phyloP scores from a whole-genome alignment of 2,888 invertebrate genomes.

The Acleris laterana region DNA sequence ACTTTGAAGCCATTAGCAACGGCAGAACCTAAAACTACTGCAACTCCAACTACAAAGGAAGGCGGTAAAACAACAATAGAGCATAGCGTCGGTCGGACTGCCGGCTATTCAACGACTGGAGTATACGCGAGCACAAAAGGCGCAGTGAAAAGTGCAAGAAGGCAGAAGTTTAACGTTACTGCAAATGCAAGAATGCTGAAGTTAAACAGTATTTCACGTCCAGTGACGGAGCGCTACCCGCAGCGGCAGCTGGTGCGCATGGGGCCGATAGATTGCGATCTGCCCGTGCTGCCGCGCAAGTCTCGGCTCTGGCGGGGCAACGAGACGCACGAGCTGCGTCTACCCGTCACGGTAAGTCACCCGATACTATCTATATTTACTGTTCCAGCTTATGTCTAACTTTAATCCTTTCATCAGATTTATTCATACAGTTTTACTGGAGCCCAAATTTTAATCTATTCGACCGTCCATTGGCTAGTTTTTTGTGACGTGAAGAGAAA shows the following conservation, averaged over 20 bases:
- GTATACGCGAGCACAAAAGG: slow-evolving; percentile 68
- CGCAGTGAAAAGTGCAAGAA: slow-evolving; percentile 72
- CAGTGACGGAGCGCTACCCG: slow-evolving; percentile 66
- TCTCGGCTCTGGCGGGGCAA: slow-evolving; percentile 89
- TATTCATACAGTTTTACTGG: no score
- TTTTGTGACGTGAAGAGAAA: no score
- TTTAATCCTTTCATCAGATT: no score
- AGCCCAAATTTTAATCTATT: no score
- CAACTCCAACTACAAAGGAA: slow-evolving; percentile 68
- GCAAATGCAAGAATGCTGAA: slow-evolving; percentile 73
- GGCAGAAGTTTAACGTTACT: slow-evolving; percentile 73
- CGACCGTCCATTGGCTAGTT: no score
- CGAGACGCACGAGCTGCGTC: slow-evolving; percentile 88
- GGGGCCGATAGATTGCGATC: slow-evolving; percentile 86
- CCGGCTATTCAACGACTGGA: slow-evolving; percentile 64
- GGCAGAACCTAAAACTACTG: slow-evolving; percentile 59
- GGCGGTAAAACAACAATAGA: slow-evolving; percentile 71
- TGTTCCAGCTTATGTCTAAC: no score
- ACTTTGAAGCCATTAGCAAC: slow-evolving; percentile 62
- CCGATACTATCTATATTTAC: no score
- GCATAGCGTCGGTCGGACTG: slow-evolving; percentile 61
- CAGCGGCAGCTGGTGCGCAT: slow-evolving; percentile 86
- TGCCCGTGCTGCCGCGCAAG: slow-evolving; percentile 86
- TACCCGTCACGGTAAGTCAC: slow-evolving; percentile 86
- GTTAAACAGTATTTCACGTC: slow-evolving; percentile 71